Evolutionary conservation across 2,113 vertebrate genomes (phyloP).

Genomic region (Vulpes vulpes): DNA sequence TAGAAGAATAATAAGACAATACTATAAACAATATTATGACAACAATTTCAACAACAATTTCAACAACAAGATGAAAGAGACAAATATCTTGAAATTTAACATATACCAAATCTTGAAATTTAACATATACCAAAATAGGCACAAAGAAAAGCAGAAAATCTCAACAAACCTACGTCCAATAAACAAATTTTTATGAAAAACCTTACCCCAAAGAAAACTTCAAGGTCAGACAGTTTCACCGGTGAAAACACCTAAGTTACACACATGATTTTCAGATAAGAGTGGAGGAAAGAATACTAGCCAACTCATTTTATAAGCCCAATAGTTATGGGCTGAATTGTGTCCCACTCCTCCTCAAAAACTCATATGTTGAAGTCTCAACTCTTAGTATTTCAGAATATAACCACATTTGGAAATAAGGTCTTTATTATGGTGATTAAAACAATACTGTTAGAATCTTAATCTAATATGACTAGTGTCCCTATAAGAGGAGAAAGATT

Average conservation of each 20-base stretch:
- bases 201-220: background rate
- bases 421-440: background rate
- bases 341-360: background rate
- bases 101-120: background rate
- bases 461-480: background rate
- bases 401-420: background rate
- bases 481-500: background rate
- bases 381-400: background rate
- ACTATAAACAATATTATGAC: background rate
- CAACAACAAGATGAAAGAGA: background rate
- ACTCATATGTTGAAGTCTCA: background rate
- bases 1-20: background rate
- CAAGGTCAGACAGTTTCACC: background rate
- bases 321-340: background rate
- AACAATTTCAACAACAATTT: background rate
- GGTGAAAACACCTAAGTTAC: background rate
- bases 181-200: slow-evolving; percentile 20
- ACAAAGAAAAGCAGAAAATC: background rate
- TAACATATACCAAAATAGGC: background rate
- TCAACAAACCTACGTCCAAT: background rate
- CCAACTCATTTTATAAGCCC: background rate
- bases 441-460: background rate
- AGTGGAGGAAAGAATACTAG: background rate
- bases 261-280: slow-evolving; percentile 3
- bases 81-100: background rate